Percentiles rank a stretch among this genome's conserved stretches.
Conservation (phyloP, 1,140 invertebrate genomes). For the Stegodyphus dumicola region DNA sequence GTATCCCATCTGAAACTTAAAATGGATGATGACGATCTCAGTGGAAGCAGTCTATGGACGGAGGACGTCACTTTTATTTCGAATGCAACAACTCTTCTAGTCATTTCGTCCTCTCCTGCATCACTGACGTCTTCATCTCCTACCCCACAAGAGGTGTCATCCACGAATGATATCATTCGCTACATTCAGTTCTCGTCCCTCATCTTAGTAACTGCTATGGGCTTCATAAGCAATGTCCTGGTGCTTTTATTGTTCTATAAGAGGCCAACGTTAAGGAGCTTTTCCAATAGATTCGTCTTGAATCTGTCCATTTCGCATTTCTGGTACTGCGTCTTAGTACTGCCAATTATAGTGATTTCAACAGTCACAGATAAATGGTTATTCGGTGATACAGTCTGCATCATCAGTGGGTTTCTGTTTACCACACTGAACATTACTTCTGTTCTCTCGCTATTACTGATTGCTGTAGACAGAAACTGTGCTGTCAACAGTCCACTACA, state of each 20-base stretch:
- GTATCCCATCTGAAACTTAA: too few species aligned
- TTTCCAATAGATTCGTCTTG: slow-evolving; percentile 78
- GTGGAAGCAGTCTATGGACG: not conserved
- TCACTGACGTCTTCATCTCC: not conserved
- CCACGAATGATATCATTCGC: not conserved
- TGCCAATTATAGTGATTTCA: slow-evolving; percentile 72
- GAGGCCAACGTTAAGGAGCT: slow-evolving; percentile 72
- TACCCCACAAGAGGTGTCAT: not conserved
- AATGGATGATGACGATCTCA: not conserved
- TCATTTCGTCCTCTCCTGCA: not conserved
- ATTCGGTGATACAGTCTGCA: slow-evolving; percentile 69
- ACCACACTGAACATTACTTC: slow-evolving; percentile 73
- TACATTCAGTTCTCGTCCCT: slow-evolving; percentile 54
- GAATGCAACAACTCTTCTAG: not conserved
- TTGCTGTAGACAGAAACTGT: slow-evolving; percentile 86
- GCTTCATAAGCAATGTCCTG: slow-evolving; percentile 71
- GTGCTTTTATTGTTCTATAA: slow-evolving; percentile 74
- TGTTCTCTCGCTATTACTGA: slow-evolving; percentile 80
- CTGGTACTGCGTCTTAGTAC: slow-evolving; percentile 74
- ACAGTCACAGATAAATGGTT: slow-evolving; percentile 66
- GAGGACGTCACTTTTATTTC: not conserved
- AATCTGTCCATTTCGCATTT: slow-evolving; percentile 77
- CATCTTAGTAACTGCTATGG: slow-evolving; percentile 66
- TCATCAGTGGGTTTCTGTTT: slow-evolving; percentile 71
- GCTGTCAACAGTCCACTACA: slow-evolving; percentile 87